Percentiles rank a stretch among this genome's conserved stretches.
Evolutionary conservation across 2,797 vertebrate species (phyloP).

Genomic region (Lateolabrax maculatus): DNA sequence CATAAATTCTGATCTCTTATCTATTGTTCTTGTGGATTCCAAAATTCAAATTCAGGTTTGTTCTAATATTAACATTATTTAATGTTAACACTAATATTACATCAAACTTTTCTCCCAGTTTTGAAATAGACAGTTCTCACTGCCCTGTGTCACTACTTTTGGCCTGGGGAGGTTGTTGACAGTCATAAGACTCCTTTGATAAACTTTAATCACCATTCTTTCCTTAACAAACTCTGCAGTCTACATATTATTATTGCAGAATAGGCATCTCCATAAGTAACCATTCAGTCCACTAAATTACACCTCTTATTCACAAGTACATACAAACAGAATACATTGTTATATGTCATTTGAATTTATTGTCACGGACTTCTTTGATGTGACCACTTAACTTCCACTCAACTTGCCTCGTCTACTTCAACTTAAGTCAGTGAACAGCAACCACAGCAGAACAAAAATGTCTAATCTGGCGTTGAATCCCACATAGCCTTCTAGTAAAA

Average conservation of each 20-base stretch:
- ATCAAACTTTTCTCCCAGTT: not conserved
- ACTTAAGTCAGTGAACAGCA: conserved; percentile 25
- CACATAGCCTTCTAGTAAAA: conserved; percentile 13
- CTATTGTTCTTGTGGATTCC: not conserved
- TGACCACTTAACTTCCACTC: not conserved
- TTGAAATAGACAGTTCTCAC: not conserved
- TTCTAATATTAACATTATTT: not conserved
- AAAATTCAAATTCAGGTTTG: not conserved
- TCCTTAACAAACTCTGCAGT: not conserved
- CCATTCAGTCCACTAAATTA: conserved; percentile 2
- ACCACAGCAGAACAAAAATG: conserved; percentile 22
- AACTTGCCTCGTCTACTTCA: not conserved
- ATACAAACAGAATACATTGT: not conserved
- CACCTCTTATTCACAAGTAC: conserved; percentile 2
- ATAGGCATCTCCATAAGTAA: conserved; percentile 11
- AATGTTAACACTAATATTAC: not conserved
- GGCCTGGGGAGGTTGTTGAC: not conserved
- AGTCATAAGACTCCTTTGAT: conserved; percentile 28
- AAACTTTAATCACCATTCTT: not conserved
- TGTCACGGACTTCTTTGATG: not conserved
- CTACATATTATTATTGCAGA: not conserved
- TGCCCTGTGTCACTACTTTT: not conserved
- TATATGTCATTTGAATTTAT: not conserved
- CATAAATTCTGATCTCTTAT: not conserved
- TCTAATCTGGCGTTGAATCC: conserved; percentile 21